phyloP scores from a whole-genome alignment of 2,797 vertebrate species.

The Buceros bicornis region DNA sequence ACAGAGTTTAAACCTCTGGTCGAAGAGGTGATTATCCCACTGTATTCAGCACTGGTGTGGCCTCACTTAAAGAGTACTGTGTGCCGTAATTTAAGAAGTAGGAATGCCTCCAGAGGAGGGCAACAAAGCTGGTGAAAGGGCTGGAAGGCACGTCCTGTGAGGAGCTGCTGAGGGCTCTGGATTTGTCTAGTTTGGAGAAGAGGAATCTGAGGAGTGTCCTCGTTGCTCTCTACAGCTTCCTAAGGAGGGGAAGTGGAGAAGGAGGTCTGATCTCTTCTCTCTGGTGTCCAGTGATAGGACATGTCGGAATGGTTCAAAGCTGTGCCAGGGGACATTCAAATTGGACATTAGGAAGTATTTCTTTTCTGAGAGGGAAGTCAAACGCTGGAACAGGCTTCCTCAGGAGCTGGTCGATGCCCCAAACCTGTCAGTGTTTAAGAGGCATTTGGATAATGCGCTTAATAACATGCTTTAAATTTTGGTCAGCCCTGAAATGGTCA shows the following conservation, averaged over 20 bases:
- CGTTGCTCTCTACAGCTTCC: neutral
- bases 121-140: neutral
- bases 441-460: neutral
- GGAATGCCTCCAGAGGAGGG: neutral
- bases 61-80: neutral
- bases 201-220: neutral
- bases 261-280: neutral
- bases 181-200: neutral
- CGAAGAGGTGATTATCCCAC: accelerated
- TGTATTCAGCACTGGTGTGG: accelerated
- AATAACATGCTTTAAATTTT: neutral
- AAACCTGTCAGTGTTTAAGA: neutral
- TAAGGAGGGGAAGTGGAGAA: neutral
- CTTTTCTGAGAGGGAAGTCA: neutral
- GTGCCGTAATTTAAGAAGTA: neutral
- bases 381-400: neutral
- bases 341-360: neutral
- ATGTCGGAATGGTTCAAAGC: accelerated
- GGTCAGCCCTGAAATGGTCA: neutral
- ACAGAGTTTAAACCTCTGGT: no score
- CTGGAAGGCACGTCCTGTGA: neutral
- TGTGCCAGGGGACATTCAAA: accelerated
- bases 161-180: neutral
- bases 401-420: accelerated
- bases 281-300: accelerated